phyloP scores from a whole-genome alignment of 2,888 invertebrate species.

The Aelia acuminata region DNA sequence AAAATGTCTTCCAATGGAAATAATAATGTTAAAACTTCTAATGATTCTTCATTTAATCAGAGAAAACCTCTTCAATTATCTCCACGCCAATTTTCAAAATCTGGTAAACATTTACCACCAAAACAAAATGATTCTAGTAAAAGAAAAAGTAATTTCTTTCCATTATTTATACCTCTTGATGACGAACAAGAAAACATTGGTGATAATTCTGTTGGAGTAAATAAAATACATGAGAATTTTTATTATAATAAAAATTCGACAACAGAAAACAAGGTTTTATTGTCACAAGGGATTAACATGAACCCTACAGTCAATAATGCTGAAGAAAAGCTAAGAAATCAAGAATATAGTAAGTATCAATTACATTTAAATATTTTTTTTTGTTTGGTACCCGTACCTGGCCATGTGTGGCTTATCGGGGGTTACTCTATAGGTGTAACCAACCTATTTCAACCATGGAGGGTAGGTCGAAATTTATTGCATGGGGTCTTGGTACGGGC shows the following conservation, averaged over 20 bases:
- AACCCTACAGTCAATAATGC: neutral
- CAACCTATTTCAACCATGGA: no score
- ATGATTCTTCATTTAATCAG: neutral
- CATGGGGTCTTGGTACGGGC: no score
- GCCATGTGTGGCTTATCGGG: no score
- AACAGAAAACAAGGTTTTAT: neutral
- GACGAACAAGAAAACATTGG: neutral
- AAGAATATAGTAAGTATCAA: neutral
- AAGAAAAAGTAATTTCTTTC: neutral
- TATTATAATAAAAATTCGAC: neutral
- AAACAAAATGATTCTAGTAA: neutral
- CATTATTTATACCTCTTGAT: slow-evolving; percentile 11
- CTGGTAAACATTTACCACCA: neutral
- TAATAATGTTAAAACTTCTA: neutral
- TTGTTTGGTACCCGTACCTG: no score
- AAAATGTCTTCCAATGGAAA: neutral
- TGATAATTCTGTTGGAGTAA: neutral
- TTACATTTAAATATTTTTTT: no score
- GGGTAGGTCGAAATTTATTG: no score
- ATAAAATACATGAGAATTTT: neutral
- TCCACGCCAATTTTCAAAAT: neutral
- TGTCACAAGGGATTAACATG: neutral
- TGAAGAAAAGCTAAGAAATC: neutral
- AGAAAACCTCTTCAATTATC: slow-evolving; percentile 19
- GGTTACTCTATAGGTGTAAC: no score